Conservation (phyloP, 2,113 vertebrate genomes). For the Cavia aperea region DNA sequence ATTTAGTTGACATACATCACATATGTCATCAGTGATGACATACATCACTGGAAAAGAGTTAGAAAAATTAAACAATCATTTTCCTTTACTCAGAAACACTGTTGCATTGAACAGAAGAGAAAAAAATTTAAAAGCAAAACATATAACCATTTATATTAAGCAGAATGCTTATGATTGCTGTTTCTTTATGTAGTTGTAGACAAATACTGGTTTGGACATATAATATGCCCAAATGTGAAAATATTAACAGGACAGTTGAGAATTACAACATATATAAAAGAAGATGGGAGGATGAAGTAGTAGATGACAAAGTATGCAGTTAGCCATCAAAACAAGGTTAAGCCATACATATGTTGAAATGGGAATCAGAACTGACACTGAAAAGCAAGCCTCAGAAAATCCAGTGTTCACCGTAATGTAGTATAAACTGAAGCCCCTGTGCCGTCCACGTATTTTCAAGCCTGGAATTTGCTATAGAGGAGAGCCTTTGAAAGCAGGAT, state of each 20-base stretch:
- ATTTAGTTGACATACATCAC: neutral
- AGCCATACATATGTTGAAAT: neutral
- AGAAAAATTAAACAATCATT: neutral
- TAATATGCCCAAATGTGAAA: neutral
- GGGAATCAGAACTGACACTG: neutral
- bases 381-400: neutral
- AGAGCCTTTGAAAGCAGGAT: neutral
- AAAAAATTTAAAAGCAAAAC: neutral
- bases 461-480: neutral
- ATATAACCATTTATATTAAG: neutral
- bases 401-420: neutral
- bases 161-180: neutral
- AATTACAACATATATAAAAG: neutral
- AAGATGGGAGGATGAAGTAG: fast-evolving
- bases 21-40: too few species aligned
- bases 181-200: neutral
- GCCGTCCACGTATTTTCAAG: neutral
- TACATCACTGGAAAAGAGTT: neutral
- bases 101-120: neutral
- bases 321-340: neutral
- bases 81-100: neutral
- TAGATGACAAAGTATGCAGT: neutral
- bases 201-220: fast-evolving
- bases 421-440: neutral
- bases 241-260: neutral